Percentiles rank a stretch among this genome's conserved stretches.
These are phyloP conservation scores for Meriones unguiculatus DNA, from an alignment of 2,113 vertebrate species.

Conservation along the genomic window DNA sequence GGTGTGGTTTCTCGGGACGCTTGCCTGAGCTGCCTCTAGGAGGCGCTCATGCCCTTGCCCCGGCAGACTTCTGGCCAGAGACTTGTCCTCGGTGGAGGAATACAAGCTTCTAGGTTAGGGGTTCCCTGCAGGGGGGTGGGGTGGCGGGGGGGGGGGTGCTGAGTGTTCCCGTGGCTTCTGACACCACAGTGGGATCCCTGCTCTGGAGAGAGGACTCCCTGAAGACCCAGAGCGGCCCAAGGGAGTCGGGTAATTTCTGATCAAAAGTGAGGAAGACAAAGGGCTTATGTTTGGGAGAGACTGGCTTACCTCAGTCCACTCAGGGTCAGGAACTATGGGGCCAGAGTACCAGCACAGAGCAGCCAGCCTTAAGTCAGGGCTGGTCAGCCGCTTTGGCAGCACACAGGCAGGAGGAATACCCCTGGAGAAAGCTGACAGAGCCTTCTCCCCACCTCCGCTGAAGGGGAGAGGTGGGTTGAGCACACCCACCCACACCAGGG, in stretches of 20 bases:
- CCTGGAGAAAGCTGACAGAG: background rate
- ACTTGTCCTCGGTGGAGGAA: rapidly evolving
- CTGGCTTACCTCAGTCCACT: background rate
- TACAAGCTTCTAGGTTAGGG: too few relatives aligned
- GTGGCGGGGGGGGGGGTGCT: too few relatives aligned
- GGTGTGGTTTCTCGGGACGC: background rate
- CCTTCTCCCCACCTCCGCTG: background rate
- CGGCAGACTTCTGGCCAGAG: background rate
- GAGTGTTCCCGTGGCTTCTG: background rate
- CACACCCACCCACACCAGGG: background rate
- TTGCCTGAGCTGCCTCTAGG: conserved; percentile 47
- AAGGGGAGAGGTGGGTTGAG: background rate
- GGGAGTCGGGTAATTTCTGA: background rate
- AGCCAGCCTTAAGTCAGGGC: background rate
- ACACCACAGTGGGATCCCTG: background rate
- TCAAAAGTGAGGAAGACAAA: background rate
- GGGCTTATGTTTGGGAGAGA: background rate
- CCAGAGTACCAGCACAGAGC: background rate
- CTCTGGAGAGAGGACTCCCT: background rate
- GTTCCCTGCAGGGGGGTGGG: too few relatives aligned
- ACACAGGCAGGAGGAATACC: background rate
- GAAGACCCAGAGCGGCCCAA: background rate
- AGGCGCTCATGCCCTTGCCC: background rate
- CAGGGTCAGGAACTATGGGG: background rate
- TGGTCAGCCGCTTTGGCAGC: background rate